Percentiles rank a stretch among this genome's conserved stretches.
Conservation (phyloP, 1,140 invertebrate genomes). For the Zaprionus camerounensis region DNA sequence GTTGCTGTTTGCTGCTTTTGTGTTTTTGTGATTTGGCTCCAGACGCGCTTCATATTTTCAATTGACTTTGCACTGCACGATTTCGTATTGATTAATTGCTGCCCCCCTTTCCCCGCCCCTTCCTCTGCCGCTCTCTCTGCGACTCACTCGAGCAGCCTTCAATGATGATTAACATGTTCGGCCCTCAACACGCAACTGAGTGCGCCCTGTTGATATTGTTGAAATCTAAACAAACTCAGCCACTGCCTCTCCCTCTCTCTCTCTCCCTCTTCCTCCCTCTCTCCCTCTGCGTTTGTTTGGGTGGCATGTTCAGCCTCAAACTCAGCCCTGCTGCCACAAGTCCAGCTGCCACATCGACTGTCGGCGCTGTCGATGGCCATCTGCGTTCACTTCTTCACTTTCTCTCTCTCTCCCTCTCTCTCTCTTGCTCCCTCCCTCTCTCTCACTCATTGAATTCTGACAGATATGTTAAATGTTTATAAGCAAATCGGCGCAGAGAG, state of each 20-base stretch:
- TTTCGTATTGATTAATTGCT: slow-evolving; percentile 2
- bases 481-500: slow-evolving; percentile 42
- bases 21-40: slow-evolving; percentile 51
- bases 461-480: slow-evolving; percentile 71
- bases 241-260: background rate
- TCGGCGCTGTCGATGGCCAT: slow-evolving; percentile 46
- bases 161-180: slow-evolving; percentile 9
- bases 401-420: background rate
- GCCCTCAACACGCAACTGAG: slow-evolving; percentile 9
- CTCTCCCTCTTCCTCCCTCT: background rate
- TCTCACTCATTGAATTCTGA: slow-evolving; percentile 52
- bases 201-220: slow-evolving; percentile 60
- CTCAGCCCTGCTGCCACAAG: slow-evolving; percentile 28
- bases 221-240: slow-evolving; percentile 52
- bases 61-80: slow-evolving; percentile 45
- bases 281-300: slow-evolving; percentile 55
- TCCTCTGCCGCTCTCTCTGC: background rate
- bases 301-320: slow-evolving; percentile 63
- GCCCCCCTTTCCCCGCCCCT: background rate
- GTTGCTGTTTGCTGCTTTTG: slow-evolving; percentile 33
- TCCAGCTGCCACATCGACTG: slow-evolving; percentile 19
- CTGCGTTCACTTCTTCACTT: slow-evolving; percentile 28
- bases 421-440: background rate
- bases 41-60: slow-evolving; percentile 64
- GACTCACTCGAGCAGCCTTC: slow-evolving; percentile 4